Evolutionary conservation across 1,140 invertebrate species (phyloP).

Genomic region (Heliconius himera): DNA sequence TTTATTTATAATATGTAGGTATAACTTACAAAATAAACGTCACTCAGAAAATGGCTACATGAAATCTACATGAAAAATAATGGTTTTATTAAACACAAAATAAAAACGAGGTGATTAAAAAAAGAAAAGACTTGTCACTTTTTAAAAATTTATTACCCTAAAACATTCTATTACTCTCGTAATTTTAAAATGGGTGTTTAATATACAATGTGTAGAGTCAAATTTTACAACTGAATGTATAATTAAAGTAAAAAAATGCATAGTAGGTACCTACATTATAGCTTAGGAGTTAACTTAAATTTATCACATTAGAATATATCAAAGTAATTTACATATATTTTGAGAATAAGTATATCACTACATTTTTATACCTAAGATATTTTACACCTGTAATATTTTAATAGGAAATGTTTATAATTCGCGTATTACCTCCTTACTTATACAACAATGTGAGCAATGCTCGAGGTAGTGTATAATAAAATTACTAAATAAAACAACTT

Average conservation of each 20-base stretch:
- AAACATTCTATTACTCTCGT: neutral
- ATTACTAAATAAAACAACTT: neutral
- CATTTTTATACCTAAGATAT: slow-evolving; percentile 3
- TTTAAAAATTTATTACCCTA: neutral
- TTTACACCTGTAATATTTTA: neutral
- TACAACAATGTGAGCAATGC: slow-evolving; percentile 32
- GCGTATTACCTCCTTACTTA: slow-evolving; percentile 22
- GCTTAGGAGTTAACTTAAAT: neutral
- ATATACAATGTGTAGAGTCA: neutral
- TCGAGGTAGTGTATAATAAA: slow-evolving; percentile 31
- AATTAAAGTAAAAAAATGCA: slow-evolving; percentile 12
- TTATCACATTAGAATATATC: neutral
- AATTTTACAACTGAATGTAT: neutral
- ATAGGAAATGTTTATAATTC: slow-evolving; percentile 7
- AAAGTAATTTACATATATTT: neutral
- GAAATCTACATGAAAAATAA: no score
- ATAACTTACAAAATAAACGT: no score
- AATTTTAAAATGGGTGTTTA: neutral
- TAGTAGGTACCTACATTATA: neutral
- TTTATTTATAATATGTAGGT: no score
- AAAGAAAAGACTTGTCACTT: neutral
- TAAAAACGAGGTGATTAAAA: neutral
- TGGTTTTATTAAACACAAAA: no score
- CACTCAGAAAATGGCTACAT: no score
- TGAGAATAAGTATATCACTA: neutral